Conservation (phyloP, 2,113 vertebrate genomes). For the Xyrauchen texanus region DNA sequence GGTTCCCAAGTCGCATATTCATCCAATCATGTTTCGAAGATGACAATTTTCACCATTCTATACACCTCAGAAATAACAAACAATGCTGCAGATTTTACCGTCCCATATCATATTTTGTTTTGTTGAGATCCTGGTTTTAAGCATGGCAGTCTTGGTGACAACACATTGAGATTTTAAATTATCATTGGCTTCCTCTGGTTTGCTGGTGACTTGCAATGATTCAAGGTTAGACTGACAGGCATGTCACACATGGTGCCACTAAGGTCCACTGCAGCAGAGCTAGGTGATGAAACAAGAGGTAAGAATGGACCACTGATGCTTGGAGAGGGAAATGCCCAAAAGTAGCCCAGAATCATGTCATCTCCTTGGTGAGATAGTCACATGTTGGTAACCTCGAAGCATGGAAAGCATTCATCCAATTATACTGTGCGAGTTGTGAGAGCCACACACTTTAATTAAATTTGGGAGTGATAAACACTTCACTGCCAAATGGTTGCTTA, state of each 20-base stretch:
- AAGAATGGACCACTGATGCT: slow-evolving; percentile 15
- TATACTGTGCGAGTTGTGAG: slow-evolving; percentile 4
- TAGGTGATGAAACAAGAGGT: slow-evolving; percentile 56
- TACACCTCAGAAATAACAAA: slow-evolving; percentile 20
- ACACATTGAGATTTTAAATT: slow-evolving; percentile 51
- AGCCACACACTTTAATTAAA: slow-evolving; percentile 23
- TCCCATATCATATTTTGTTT: slow-evolving; percentile 48
- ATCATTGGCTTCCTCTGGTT: slow-evolving; percentile 52
- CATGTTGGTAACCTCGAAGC: slow-evolving; percentile 36
- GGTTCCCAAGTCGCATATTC: slow-evolving; percentile 22
- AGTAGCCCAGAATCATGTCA: slow-evolving; percentile 38
- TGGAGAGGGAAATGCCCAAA: slow-evolving; percentile 44
- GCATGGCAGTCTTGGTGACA: slow-evolving; percentile 49
- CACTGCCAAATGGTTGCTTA: slow-evolving; percentile 26
- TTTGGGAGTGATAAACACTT: slow-evolving; percentile 36
- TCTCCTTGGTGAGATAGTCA: slow-evolving; percentile 35
- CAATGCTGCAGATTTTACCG: slow-evolving; percentile 41
- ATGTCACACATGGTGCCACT: slow-evolving; percentile 55
- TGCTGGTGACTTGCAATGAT: slow-evolving; percentile 51
- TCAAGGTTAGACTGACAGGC: slow-evolving; percentile 57
- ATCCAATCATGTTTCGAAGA: slow-evolving; percentile 41
- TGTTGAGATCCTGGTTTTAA: slow-evolving; percentile 28
- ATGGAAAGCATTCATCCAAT: slow-evolving; percentile 31
- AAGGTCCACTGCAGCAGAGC: slow-evolving; percentile 49
- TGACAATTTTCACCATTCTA: slow-evolving; percentile 36